Percentiles rank a stretch among this genome's conserved stretches.
Evolutionary conservation across 2,888 invertebrate genomes (phyloP).

Genomic region (Erebia palarica): DNA sequence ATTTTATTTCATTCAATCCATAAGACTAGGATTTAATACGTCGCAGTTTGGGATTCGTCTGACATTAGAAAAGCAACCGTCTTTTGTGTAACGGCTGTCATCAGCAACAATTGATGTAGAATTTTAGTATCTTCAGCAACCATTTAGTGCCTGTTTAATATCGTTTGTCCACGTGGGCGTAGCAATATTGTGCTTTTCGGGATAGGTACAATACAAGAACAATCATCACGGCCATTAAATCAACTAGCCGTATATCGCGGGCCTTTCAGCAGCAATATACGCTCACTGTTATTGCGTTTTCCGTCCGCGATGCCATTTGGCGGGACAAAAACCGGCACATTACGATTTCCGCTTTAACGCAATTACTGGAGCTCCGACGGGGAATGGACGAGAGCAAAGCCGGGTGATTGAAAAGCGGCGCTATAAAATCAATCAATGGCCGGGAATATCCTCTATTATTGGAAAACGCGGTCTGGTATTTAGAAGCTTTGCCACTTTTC

Average conservation of each 20-base stretch:
- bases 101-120: too few species aligned
- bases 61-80: too few species aligned
- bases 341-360: constrained; percentile 28
- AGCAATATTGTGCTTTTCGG: too few species aligned
- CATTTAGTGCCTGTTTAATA: too few species aligned
- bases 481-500: background rate
- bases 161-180: too few species aligned
- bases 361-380: constrained; percentile 23
- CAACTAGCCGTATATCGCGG: background rate
- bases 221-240: background rate
- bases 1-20: too few species aligned
- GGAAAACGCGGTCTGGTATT: background rate
- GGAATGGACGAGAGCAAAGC: background rate
- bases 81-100: too few species aligned
- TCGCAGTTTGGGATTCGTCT: too few species aligned
- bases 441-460: background rate
- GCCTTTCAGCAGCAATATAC: background rate
- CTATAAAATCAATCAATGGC: background rate
- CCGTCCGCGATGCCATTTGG: constrained; percentile 37
- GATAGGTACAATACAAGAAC: too few species aligned
- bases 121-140: too few species aligned
- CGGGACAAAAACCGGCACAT: constrained; percentile 38
- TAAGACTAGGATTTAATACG: too few species aligned
- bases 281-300: constrained; percentile 39
- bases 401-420: background rate